These are phyloP conservation scores for Hydriomena furcata DNA, from an alignment of 2,888 invertebrate species.

Conservation along the genomic window DNA sequence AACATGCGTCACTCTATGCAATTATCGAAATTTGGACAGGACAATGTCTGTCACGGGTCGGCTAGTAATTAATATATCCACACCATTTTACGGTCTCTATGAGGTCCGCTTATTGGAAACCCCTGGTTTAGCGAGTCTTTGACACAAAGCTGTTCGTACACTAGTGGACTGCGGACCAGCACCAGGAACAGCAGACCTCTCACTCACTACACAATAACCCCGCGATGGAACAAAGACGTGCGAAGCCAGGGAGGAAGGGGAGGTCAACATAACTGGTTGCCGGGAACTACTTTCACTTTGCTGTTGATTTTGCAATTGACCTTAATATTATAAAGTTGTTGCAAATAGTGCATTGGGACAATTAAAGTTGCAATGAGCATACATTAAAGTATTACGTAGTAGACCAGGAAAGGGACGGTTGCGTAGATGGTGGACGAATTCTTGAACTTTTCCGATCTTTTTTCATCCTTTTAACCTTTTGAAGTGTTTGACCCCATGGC, in stretches of 20 bases:
- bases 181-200: conserved; percentile 13
- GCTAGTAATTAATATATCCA: no score
- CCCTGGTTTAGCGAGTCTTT: conserved; percentile 6
- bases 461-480: no score
- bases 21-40: no score
- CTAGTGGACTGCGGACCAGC: conserved; percentile 9
- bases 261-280: conserved; percentile 40
- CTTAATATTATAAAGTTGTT: conserved; percentile 55
- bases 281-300: conserved; percentile 62
- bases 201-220: conserved; percentile 10
- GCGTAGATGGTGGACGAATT: conserved; percentile 4
- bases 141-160: conserved; percentile 17
- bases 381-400: conserved; percentile 29
- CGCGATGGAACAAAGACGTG: neutral
- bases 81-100: no score
- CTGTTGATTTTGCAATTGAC: conserved; percentile 61
- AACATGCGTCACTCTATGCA: no score
- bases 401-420: conserved; percentile 27
- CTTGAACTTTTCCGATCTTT: neutral
- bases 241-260: conserved; percentile 22
- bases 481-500: no score
- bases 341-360: conserved; percentile 49
- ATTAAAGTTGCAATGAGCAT: conserved; percentile 44
- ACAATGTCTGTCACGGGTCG: no score
- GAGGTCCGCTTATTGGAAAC: neutral